These are phyloP conservation scores for Acrossocheilus wenchowensis DNA, from an alignment of 2,797 vertebrate genomes.

Conservation along the genomic window DNA sequence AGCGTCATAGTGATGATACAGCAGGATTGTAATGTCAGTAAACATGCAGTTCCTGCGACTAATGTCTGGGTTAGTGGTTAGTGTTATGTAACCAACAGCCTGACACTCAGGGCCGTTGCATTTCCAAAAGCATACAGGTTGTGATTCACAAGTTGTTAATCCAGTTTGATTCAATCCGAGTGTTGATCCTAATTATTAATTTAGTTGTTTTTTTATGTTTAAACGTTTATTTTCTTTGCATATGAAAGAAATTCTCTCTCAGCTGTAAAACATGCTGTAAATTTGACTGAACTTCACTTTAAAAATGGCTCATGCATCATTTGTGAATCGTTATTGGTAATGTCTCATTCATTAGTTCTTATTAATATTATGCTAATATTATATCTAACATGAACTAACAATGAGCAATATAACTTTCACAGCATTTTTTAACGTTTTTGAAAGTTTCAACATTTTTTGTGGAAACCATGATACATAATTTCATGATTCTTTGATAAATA, in stretches of 20 bases:
- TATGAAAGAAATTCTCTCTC: background rate
- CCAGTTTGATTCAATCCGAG: background rate
- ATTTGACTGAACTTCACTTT: background rate
- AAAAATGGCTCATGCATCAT: background rate
- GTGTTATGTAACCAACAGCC: background rate
- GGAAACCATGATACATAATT: background rate
- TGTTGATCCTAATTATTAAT: background rate
- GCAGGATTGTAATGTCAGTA: conserved; percentile 1
- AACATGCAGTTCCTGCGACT: background rate
- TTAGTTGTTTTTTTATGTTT: background rate
- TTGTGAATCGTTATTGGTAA: background rate
- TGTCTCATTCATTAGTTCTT: background rate
- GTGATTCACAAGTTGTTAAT: background rate
- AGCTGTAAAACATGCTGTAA: background rate
- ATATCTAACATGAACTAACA: background rate
- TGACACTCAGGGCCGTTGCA: background rate
- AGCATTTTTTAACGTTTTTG: background rate
- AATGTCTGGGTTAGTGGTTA: background rate
- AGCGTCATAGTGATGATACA: background rate
- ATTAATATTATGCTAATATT: background rate
- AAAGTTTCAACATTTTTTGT: background rate
- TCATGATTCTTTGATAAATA: background rate
- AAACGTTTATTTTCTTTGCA: background rate
- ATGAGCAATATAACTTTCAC: background rate
- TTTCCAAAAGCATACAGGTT: background rate